Base-by-base conservation (phyloP, 2,888 invertebrate species). In the Metellina segmentata region DNA sequence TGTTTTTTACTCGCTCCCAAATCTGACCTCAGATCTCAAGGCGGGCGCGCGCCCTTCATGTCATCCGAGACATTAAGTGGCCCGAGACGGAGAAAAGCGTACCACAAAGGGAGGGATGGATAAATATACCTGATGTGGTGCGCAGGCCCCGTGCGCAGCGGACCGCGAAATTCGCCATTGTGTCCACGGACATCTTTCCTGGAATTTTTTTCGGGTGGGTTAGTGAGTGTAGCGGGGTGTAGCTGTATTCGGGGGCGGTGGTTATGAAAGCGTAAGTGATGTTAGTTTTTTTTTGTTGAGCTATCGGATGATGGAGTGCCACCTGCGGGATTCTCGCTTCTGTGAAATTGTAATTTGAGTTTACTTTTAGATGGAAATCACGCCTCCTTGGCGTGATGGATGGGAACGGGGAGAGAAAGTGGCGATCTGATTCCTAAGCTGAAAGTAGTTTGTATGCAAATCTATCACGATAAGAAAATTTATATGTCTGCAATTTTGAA, bases 141-240 rank as follows among this genome's bases (percentile, higher is more conserved):
- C 34, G 34, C 34, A 34, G 34, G 71, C 16, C 49, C 69, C 81
- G 20, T 53, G 85, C 11, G 85, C n/a, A 69, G 72, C 81, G 49
- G 72, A 75, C 81, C 85, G 75, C 85, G 90, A 90, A 90, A 90
- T 90, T 90, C 81, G 79, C 53, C 81, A 85, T 89, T 89, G 89
- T 89, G 89, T 89, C 87, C 72, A 7, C 71, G 72, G 16, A 69
- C 51, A 69, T 52, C 82, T 75, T 61, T 89, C 49, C 34, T 48
- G n/a, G 74, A 8, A 75, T 48, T 71, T 69, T n/a, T 34, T 34
- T 34, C 34, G 34, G 34, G 34, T 1, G 1, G 34, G 34, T 1
- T 34, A 4, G 34, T 34, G 34, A 34, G 34, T 34, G 34, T 34
- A 34, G 19, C n/a, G 82, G 52, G 71, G 19, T 82, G 71, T 7